phyloP scores from a whole-genome alignment of 2,113 vertebrate genomes.

The Ahaetulla prasina region DNA sequence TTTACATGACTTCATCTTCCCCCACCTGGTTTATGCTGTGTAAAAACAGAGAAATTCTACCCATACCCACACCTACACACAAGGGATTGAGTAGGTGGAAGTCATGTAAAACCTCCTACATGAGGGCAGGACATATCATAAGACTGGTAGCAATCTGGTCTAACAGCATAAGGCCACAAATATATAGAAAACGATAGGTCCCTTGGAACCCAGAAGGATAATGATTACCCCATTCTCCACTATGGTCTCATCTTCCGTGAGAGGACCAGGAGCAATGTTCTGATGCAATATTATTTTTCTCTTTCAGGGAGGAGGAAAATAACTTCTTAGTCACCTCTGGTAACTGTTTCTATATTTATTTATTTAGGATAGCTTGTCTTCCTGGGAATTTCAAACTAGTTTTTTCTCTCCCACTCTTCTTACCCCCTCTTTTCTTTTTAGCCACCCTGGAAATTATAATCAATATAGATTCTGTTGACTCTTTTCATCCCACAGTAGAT shows the following conservation, averaged over 20 bases:
- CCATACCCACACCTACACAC: neutral
- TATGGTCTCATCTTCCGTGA: neutral
- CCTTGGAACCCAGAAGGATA: neutral
- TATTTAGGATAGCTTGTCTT: neutral
- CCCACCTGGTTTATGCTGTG: neutral
- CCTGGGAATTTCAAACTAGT: neutral
- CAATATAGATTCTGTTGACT: neutral
- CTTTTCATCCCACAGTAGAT: neutral
- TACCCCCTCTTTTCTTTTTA: neutral
- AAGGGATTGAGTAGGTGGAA: neutral
- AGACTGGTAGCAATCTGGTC: neutral
- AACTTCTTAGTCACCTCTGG: neutral
- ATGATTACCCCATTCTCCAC: neutral
- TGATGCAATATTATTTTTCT: neutral
- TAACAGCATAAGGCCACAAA: neutral
- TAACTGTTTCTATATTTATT: neutral
- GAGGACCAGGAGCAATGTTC: neutral
- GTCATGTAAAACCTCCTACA: neutral
- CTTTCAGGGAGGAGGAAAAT: neutral
- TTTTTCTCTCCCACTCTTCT: neutral
- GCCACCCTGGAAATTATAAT: neutral
- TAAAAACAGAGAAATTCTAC: neutral
- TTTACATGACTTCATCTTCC: neutral
- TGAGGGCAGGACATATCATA: neutral
- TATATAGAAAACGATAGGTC: neutral